Conservation (phyloP, 1,140 invertebrate genomes). For the Bombus turneri region DNA sequence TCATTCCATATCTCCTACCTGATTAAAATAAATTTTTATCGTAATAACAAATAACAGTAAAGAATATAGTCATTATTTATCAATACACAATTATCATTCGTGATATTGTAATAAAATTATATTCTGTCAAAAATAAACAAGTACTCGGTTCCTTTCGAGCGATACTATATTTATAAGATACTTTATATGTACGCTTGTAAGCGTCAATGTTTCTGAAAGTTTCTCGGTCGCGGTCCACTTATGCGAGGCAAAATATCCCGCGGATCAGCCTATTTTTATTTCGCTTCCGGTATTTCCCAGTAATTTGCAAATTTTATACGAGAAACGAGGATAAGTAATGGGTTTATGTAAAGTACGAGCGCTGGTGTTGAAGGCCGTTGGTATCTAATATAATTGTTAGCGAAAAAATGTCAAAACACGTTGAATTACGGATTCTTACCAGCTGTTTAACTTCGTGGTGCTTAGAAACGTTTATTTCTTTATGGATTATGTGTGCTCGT, state of each 20-base stretch:
- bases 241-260: conserved; percentile 1
- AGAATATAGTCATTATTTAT: too few species aligned
- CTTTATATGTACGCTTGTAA: neutral
- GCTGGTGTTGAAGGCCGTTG: neutral
- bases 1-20: too few species aligned
- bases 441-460: neutral
- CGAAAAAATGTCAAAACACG: neutral
- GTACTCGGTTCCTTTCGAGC: too few species aligned
- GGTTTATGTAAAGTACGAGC: neutral
- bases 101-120: too few species aligned
- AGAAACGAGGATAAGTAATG: neutral
- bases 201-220: neutral
- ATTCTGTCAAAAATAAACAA: too few species aligned
- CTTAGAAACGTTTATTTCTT: neutral
- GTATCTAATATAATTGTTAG: neutral
- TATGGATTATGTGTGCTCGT: neutral
- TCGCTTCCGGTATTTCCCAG: neutral
- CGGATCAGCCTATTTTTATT: neutral
- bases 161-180: too few species aligned
- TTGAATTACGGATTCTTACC: neutral
- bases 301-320: neutral
- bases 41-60: too few species aligned
- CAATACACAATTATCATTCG: too few species aligned
- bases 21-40: too few species aligned
- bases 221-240: conserved; percentile 30